Base-by-base conservation (phyloP, 1,140 invertebrate species). In the Pararge aegeria region DNA sequence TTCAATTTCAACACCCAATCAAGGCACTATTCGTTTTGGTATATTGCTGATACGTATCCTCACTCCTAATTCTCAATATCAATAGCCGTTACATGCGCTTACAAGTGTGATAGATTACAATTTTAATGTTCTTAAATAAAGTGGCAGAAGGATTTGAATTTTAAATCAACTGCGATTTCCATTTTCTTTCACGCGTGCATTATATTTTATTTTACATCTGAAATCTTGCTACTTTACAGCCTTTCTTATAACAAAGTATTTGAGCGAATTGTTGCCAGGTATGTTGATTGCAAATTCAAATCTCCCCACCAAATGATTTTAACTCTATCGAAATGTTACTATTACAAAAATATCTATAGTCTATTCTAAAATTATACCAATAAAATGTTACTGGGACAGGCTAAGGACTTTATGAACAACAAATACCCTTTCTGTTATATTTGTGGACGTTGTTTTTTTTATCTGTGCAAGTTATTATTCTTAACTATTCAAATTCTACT, bases 311-410 rank as follows among this genome's bases (percentile, higher is more conserved):
- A 12, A n/a, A 61, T 58, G 42, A 51, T 58, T 60, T 61, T 50
- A 64, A 46, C 52, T 38, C 52, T 67, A 60, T 59, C 70, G 79
- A 85, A 85, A 79, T 82, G 78, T 80, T 77, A 83, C 80, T 87
- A 82, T 88, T 89, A 89, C 70, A 89, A 89, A 89, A 87, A 89
- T 87, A 88, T 87, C 80, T 85, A 86, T 86, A 73, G 82, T 78
- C 80, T 85, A 83, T 81, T 75, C 10, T 81, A 86, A 81, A 84
- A 79, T 83, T 78, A 83, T 78, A 70, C 62, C 64, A 86, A 78
- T 75, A 76, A 78, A 78, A 71, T 73, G 75, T 83, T 85, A 81
- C 77, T 86, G 80, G 81, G 78, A 78, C 67, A 86, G 83, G 85
- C 83, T 88, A 87, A 88, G 83, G 85, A 88, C 82, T 74, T 79